phyloP scores from a whole-genome alignment of 2,113 vertebrate genomes.

The Drymodes brunneopygia region DNA sequence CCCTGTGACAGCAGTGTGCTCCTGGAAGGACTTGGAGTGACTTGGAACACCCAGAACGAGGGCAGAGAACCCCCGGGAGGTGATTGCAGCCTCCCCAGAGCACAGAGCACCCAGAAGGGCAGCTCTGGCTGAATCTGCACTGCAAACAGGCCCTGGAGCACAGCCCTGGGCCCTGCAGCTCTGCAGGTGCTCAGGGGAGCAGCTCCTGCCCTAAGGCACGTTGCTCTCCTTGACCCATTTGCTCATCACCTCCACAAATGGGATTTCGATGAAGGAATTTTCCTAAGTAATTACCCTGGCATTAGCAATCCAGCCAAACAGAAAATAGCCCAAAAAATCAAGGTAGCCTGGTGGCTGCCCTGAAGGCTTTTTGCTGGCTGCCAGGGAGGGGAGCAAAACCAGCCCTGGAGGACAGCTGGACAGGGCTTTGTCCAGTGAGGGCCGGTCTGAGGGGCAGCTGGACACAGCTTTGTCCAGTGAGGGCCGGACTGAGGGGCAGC shows the following conservation, averaged over 20 bases:
- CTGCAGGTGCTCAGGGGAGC: not conserved
- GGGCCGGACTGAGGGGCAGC: not conserved
- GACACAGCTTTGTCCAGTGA: not conserved
- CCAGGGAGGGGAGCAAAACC: not conserved
- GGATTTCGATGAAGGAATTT: conserved; percentile 53
- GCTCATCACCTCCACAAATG: conserved; percentile 23
- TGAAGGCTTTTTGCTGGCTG: not conserved
- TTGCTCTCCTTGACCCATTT: conserved; percentile 61
- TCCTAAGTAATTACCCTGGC: conserved; percentile 41
- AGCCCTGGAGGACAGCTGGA: not conserved
- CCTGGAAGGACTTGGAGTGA: not conserved
- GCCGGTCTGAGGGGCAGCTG: not conserved
- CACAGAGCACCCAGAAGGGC: not conserved
- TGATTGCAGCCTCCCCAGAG: not conserved
- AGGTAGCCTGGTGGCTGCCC: not conserved
- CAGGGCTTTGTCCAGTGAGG: not conserved
- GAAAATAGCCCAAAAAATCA: not conserved
- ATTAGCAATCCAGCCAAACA: conserved; percentile 24
- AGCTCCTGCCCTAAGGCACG: not conserved
- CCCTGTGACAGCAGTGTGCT: not conserved
- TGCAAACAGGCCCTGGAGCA: not conserved
- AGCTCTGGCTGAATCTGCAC: not conserved
- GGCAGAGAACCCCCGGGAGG: not conserved
- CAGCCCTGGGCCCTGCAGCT: not conserved
- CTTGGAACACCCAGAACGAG: not conserved